Percentiles rank a stretch among this genome's conserved stretches.
These are phyloP conservation scores for Chelonus insularis DNA, from an alignment of 1,140 invertebrate genomes.

Conservation along the genomic window DNA sequence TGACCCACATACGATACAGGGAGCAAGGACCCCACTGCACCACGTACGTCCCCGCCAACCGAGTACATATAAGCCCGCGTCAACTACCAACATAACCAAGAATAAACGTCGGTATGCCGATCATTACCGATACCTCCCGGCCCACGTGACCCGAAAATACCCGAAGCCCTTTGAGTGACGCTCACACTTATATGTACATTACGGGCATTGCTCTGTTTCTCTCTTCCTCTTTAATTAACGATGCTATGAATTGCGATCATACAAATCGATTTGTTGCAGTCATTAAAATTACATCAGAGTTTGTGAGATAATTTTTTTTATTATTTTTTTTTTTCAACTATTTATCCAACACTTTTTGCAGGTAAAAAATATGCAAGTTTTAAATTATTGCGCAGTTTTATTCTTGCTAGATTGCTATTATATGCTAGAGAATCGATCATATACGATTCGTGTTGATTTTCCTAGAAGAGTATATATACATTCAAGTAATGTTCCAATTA, in stretches of 20 bases:
- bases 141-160: constrained; percentile 5
- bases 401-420: too few relatives aligned
- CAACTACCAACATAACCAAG: not conserved
- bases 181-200: not conserved
- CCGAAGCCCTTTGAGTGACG: constrained; percentile 8
- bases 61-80: not conserved
- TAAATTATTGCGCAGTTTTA: too few relatives aligned
- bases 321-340: not conserved
- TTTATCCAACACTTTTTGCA: too few relatives aligned
- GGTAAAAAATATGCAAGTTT: too few relatives aligned
- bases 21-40: constrained; percentile 58
- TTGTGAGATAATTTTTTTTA: not conserved
- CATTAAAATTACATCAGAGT: not conserved
- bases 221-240: constrained; percentile 13
- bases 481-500: too few relatives aligned
- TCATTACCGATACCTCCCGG: not conserved
- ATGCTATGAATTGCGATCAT: not conserved
- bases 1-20: constrained; percentile 59
- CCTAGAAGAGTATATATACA: too few relatives aligned
- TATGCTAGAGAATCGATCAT: too few relatives aligned
- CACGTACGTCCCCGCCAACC: constrained; percentile 32
- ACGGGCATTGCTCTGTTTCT: constrained; percentile 10
- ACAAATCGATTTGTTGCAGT: constrained; percentile 3
- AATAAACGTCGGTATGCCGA: not conserved
- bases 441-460: too few relatives aligned